Conservation (phyloP, 2,113 vertebrate genomes). For the Pygoscelis adeliae region DNA sequence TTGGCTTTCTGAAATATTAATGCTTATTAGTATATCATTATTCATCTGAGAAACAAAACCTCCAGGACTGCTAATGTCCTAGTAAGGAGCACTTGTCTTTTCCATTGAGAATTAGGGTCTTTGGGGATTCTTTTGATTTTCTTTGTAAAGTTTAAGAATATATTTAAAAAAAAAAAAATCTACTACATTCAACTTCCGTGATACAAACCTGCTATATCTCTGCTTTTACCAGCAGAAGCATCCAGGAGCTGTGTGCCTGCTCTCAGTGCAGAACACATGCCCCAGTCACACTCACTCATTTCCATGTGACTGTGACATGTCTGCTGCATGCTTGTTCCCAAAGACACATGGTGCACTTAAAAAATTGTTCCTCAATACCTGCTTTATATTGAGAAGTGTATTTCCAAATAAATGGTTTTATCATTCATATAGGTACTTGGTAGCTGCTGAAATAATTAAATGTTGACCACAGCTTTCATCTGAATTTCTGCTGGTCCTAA, state of each 20-base stretch:
- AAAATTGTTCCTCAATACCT: neutral
- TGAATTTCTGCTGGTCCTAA: neutral
- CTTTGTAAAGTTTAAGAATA: neutral
- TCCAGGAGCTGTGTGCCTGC: neutral
- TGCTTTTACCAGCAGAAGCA: neutral
- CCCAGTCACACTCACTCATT: neutral
- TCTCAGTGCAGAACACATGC: neutral
- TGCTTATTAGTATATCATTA: neutral
- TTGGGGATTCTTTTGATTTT: neutral
- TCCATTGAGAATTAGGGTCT: neutral
- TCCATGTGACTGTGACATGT: neutral
- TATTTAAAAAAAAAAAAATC: neutral
- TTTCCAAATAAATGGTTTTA: neutral
- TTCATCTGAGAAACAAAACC: neutral
- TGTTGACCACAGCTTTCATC: rapidly evolving
- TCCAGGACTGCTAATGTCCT: neutral
- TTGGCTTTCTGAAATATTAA: neutral
- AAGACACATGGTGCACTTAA: neutral
- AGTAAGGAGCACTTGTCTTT: neutral
- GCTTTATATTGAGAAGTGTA: neutral
- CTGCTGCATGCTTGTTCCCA: neutral
- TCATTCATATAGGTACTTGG: neutral
- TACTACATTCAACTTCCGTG: neutral
- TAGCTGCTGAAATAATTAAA: neutral
- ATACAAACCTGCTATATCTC: neutral